Evolutionary conservation across 2,113 vertebrate genomes (phyloP), one percentile per base, ranked within the genome.

Genomic region (Spea bombifrons): DNA sequence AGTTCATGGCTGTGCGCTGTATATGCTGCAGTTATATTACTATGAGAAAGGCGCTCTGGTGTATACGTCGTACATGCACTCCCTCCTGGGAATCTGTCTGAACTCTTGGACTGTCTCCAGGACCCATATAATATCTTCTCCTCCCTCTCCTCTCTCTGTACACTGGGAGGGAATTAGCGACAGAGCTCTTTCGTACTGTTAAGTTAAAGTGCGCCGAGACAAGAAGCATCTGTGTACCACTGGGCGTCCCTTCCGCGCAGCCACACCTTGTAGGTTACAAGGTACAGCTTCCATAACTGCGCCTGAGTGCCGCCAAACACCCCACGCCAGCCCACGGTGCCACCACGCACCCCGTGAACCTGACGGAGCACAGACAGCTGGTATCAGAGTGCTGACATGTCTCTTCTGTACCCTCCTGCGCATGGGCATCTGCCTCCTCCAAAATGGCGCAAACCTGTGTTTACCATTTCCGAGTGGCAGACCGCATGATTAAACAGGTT

Each of bases 51-150:
- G 45, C 59, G 17, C 50, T 48, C 65, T n/a, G 47, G 43, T 59
- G 53, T 69, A 16, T 50, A 50, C 67, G 50, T 48, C 63, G 17
- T 71, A 66, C 6, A 47, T 78, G 49, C 76, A 71, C 59, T 64
- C 76, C 67, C 75, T 71, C 7, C 75, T 78, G 45, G 53, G 53
- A 47, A 71, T 53, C 66, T 71, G 17, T 9, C 52, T 55, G 76
- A 72, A 71, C 69, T 65, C 68, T 78, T 78, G 76, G 68, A 71
- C 49, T 57, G 66, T 45, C 15, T 78, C 61, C 76, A 78, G 12
- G 65, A 61, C 69, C 69, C 76, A 65, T 50, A 57, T 48, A 78
- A 43, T 46, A 64, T 16, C 47, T 61, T 78, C 53, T 53, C 69
- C 70, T 44, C 49, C 70, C 76, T 65, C 69, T 68, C 66, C 46